Base-by-base conservation (phyloP, 1,140 invertebrate species). In the Eriosoma lanigerum region DNA sequence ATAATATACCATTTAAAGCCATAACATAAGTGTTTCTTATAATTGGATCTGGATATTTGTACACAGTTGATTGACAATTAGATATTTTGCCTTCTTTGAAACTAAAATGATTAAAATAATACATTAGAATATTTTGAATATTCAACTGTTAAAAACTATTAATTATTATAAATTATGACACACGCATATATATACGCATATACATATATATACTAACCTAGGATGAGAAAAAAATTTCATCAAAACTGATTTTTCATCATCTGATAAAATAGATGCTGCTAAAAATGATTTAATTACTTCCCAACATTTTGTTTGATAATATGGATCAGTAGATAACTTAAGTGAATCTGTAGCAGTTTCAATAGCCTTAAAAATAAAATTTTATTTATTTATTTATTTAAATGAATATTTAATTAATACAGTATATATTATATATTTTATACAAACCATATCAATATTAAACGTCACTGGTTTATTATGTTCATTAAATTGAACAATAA, bases 231-330 rank as follows among this genome's bases (percentile, higher is more conserved):
- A 95, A 0, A 98, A 86, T 84, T 95, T 94, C 24, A 92, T 89
- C 15, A 97, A 86, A 0, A 90, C 91, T 17, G 88, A 87, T 83
- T 89, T 90, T 81, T 95, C 93, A 84, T 97, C 94, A 76, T 95
- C 92, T 8, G 94, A 86, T 83, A 91, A 90, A 64, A 98, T 89
- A 0, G 95, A 95, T 0, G 95, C 92, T 0, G 95, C 90, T 24
- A 97, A 87, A 84, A 95, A 98, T 83, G 94, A 95, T 66, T 92
- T 90, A n/a, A 99, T 92, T 1, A 97, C 92, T 86, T 97, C 94
- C 96, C 96, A 98, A 82, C 95, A 95, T 86, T 98, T 95, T 54
- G 91, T 90, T 19, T 95, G 88, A 84, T 97, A 97, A 86, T 94
- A 97, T 70, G 90, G 89, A 87, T 93, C 92, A 0, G 93, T 95